phyloP scores from a whole-genome alignment of 2,113 vertebrate species.

The Microtus pennsylvanicus region DNA sequence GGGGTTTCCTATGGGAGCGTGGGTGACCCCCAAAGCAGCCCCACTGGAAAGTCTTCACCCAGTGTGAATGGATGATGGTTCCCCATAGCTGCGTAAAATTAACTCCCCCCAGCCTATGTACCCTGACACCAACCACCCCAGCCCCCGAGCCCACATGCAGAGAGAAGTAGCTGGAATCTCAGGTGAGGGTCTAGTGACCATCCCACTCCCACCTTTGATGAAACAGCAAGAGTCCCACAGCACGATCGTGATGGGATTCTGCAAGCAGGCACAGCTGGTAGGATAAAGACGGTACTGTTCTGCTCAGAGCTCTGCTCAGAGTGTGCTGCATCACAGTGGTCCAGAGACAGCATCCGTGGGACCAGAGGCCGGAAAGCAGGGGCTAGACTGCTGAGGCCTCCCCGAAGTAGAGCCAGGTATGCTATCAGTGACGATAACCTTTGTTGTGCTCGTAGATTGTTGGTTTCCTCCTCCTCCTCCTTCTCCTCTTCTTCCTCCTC shows the following conservation, averaged over 20 bases:
- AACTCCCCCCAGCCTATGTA: neutral
- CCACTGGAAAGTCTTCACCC: neutral
- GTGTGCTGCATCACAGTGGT: neutral
- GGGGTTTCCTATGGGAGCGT: neutral
- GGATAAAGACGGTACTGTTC: too few species aligned
- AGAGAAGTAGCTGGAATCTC: neutral
- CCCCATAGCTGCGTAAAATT: neutral
- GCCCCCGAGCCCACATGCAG: neutral
- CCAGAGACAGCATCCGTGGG: neutral
- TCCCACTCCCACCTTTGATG: too few species aligned
- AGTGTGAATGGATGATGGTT: neutral
- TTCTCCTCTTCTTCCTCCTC: too few species aligned
- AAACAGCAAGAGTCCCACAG: neutral
- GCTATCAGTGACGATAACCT: neutral
- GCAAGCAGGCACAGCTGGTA: neutral
- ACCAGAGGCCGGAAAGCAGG: neutral
- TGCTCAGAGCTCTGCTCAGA: too few species aligned
- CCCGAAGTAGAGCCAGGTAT: neutral
- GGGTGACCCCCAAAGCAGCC: neutral
- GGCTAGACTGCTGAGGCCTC: neutral
- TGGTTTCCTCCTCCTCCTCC: neutral
- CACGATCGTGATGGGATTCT: too few species aligned
- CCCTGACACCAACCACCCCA: neutral
- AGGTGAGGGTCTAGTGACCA: neutral
- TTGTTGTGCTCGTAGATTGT: neutral